Percentiles rank a stretch among this genome's conserved stretches.
Evolutionary conservation across 1,140 invertebrate species (phyloP).

Genomic region (Drosophila varians): DNA sequence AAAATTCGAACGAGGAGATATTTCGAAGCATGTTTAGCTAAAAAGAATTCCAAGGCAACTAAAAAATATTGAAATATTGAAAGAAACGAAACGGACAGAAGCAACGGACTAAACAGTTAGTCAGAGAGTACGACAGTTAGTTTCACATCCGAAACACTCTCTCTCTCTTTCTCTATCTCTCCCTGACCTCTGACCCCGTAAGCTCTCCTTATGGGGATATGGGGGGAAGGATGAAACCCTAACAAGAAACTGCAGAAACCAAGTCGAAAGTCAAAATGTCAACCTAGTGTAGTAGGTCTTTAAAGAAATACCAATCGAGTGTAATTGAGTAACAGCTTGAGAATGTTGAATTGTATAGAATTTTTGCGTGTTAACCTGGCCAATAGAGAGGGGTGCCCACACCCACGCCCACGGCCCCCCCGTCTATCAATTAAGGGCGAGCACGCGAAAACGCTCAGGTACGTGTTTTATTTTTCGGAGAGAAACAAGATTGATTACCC

Average conservation of each 20-base stretch:
- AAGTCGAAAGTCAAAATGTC: constrained; percentile 67
- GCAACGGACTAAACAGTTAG: constrained; percentile 14
- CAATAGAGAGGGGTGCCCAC: not conserved
- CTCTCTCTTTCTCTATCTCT: not conserved
- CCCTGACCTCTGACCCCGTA: not conserved
- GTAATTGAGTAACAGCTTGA: constrained; percentile 78
- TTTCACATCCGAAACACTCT: constrained; percentile 25
- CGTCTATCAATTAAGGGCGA: constrained; percentile 3
- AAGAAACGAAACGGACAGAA: constrained; percentile 21
- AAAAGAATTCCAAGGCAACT: constrained; percentile 48
- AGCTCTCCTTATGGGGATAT: not conserved
- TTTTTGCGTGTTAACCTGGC: constrained; percentile 61
- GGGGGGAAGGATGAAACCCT: constrained; percentile 5
- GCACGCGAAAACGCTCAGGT: constrained; percentile 82
- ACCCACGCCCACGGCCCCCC: not conserved
- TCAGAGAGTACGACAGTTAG: constrained; percentile 17
- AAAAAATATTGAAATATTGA: constrained; percentile 33
- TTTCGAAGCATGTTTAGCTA: constrained; percentile 66
- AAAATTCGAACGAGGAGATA: constrained; percentile 50
- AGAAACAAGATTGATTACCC: constrained; percentile 87
- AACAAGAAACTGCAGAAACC: constrained; percentile 36
- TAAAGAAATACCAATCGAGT: constrained; percentile 70
- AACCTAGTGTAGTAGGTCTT: constrained; percentile 59
- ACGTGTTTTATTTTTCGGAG: constrained; percentile 84
- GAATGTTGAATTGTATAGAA: constrained; percentile 81